These are phyloP conservation scores for Mythimna loreyi DNA, from an alignment of 2,888 invertebrate genomes.

Conservation along the genomic window DNA sequence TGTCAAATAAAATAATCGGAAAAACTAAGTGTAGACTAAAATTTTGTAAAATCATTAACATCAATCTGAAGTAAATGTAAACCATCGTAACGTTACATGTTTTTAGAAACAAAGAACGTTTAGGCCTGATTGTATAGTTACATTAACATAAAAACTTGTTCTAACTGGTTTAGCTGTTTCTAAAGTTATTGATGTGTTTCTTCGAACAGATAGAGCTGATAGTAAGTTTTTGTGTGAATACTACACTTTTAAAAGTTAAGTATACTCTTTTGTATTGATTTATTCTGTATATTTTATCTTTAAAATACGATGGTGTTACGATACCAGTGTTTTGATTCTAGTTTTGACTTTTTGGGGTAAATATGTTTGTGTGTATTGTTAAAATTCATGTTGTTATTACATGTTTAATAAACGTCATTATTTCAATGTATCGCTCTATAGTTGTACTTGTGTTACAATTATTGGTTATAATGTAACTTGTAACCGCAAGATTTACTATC, in stretches of 20 bases:
- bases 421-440: not conserved
- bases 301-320: not conserved
- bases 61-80: conserved; percentile 15
- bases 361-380: not conserved
- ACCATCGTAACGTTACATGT: conserved; percentile 18
- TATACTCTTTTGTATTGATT: conserved; percentile 5
- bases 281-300: not conserved
- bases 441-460: not conserved
- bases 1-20: not conserved
- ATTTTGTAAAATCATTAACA: conserved; percentile 3
- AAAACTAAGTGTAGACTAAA: not conserved
- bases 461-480: not conserved
- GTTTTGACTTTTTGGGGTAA: not conserved
- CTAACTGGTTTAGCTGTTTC: conserved; percentile 36
- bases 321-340: not conserved
- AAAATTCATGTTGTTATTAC: not conserved
- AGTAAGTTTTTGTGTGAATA: conserved; percentile 6
- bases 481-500: not conserved
- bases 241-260: not conserved
- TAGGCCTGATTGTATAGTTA: conserved; percentile 45
- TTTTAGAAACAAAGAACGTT: conserved; percentile 43
- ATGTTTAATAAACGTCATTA: not conserved
- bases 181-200: conserved; percentile 37
- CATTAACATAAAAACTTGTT: conserved; percentile 51
- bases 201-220: conserved; percentile 20